A percentile compares a stretch with the other conserved stretches of the same genome.
Conservation (phyloP, 2,113 vertebrate species). For the Patagioenas fasciata region DNA sequence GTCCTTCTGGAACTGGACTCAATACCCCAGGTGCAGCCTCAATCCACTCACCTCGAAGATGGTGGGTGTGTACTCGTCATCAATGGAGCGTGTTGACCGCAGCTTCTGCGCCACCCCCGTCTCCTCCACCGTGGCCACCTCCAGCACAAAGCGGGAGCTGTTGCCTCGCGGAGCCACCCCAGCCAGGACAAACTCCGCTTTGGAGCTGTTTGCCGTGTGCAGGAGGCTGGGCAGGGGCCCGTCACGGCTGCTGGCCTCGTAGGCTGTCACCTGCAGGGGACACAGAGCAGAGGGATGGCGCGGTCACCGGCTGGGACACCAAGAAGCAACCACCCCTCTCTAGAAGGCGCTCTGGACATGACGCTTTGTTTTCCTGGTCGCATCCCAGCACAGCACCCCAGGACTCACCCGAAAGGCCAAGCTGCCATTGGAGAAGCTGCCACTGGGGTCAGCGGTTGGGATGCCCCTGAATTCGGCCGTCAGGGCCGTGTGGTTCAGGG, state of each 20-base stretch:
- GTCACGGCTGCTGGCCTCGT: constrained; percentile 66
- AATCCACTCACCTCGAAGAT: constrained; percentile 84
- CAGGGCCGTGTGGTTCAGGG: constrained; percentile 65
- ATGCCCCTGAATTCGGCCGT: constrained; percentile 68
- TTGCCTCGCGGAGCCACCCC: constrained; percentile 69
- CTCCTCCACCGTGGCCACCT: constrained; percentile 78
- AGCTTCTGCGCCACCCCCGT: constrained; percentile 11
- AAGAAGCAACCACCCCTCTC: accelerated
- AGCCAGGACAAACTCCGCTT: constrained; percentile 77
- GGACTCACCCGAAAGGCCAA: constrained; percentile 68
- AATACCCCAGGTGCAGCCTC: too few species aligned
- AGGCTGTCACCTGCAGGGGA: constrained; percentile 80
- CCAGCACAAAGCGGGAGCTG: constrained; percentile 80
- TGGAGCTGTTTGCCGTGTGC: constrained; percentile 85
- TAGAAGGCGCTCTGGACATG: accelerated
- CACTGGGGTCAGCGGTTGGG: not conserved
- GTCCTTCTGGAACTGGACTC: too few species aligned
- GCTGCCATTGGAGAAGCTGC: constrained; percentile 71
- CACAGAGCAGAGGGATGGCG: accelerated
- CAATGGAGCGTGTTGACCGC: constrained; percentile 74
- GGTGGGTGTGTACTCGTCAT: constrained; percentile 89
- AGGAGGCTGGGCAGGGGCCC: constrained; percentile 81
- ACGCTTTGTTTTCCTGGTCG: accelerated
- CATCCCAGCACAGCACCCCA: accelerated
- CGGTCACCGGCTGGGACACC: accelerated